Conservation (phyloP, 2,113 vertebrate species). For the Ailurus styani region DNA sequence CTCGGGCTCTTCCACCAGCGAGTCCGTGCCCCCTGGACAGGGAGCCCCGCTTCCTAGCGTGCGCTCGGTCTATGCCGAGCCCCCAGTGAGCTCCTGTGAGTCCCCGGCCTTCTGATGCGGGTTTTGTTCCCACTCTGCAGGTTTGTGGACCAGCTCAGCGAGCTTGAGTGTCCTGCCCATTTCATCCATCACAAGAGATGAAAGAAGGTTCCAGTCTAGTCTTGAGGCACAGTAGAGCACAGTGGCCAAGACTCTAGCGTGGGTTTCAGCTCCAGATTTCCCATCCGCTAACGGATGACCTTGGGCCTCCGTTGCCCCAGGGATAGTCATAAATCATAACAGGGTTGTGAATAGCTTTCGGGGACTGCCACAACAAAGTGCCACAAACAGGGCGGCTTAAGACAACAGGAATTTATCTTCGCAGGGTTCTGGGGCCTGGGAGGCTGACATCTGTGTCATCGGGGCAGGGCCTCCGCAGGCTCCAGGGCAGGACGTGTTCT, state of each 20-base stretch:
- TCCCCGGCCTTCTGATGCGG: rapidly evolving
- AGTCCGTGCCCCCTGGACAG: neutral
- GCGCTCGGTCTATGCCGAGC: neutral
- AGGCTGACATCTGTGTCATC: neutral
- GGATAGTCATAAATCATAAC: too few species aligned
- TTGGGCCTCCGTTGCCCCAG: neutral
- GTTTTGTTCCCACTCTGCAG: too few species aligned
- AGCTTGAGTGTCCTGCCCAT: neutral
- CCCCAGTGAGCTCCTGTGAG: neutral
- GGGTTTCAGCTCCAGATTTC: neutral
- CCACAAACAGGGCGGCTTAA: neutral
- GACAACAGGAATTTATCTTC: neutral
- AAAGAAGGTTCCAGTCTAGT: neutral
- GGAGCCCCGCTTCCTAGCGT: rapidly evolving
- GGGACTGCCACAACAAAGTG: neutral
- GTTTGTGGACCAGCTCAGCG: neutral
- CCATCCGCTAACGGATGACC: neutral
- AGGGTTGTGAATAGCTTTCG: neutral
- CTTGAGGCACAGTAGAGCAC: neutral
- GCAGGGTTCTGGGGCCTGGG: too few species aligned
- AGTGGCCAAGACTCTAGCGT: neutral
- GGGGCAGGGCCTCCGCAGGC: neutral
- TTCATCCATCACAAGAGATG: neutral
- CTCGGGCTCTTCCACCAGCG: rapidly evolving
- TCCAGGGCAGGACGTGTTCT: neutral